phyloP scores from a whole-genome alignment of 2,797 vertebrate genomes.

The Amblyraja radiata region DNA sequence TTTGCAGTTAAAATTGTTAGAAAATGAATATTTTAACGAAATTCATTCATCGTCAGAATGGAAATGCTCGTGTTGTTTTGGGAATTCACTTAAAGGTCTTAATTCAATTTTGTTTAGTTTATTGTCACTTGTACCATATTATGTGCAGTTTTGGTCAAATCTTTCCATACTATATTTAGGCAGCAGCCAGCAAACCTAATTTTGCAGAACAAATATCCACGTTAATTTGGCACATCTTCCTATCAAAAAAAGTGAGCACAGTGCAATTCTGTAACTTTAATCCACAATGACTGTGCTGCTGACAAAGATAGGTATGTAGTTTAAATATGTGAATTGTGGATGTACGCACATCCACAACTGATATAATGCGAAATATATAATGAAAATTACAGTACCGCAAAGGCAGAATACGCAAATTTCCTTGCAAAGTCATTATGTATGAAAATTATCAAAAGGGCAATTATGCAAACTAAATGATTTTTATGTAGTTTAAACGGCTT shows the following conservation, averaged over 20 bases:
- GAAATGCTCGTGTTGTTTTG: background rate
- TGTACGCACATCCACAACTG: background rate
- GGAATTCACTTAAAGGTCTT: background rate
- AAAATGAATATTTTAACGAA: background rate
- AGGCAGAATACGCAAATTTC: background rate
- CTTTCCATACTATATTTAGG: background rate
- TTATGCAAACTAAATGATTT: background rate
- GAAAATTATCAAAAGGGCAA: background rate
- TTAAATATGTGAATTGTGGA: background rate
- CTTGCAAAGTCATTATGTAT: background rate
- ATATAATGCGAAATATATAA: background rate
- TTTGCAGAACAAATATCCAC: background rate
- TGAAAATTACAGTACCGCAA: background rate
- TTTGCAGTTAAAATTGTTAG: background rate
- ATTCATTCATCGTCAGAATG: background rate
- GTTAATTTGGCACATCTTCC: background rate
- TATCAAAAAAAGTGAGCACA: background rate
- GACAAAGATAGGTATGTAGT: background rate
- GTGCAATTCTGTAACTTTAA: background rate
- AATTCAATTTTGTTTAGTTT: background rate
- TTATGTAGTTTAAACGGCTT: background rate
- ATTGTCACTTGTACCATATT: background rate
- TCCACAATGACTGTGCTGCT: background rate
- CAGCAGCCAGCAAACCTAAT: background rate
- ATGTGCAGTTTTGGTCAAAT: background rate